Evolutionary conservation across 2,113 vertebrate species (phyloP).

Genomic region (Actenoides lindsayi): DNA sequence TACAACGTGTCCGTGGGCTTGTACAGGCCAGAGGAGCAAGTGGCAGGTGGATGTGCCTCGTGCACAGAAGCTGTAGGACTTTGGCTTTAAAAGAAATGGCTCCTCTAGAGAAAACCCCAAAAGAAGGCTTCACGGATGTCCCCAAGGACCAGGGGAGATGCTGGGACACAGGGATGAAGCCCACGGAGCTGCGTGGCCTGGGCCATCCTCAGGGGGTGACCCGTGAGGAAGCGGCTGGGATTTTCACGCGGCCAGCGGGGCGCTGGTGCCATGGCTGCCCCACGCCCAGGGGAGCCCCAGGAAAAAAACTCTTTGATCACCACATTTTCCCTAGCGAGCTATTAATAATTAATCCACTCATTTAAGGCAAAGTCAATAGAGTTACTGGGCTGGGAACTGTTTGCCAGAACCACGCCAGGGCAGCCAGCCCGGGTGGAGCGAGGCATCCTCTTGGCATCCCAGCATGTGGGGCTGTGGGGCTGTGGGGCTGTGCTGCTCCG

Average conservation of each 20-base stretch:
- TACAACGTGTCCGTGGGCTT: accelerated
- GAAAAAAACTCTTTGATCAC: not conserved
- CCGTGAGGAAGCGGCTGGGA: not conserved
- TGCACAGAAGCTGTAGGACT: accelerated
- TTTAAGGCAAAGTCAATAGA: conserved; percentile 51
- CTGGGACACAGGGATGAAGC: not conserved
- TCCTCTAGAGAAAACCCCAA: not conserved
- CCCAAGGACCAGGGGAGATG: no score
- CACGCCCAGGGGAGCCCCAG: not conserved
- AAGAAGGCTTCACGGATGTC: accelerated
- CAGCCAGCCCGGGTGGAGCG: not conserved
- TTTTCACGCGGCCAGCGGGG: accelerated
- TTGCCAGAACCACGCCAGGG: not conserved
- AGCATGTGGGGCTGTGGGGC: not conserved
- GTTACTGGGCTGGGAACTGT: not conserved
- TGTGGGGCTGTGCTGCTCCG: accelerated
- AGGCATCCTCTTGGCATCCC: not conserved
- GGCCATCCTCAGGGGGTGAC: accelerated
- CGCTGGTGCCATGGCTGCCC: accelerated
- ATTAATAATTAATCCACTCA: conserved; percentile 66
- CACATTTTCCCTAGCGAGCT: not conserved
- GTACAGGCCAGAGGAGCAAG: not conserved
- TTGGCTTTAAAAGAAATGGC: not conserved
- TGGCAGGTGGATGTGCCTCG: not conserved
- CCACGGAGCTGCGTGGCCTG: accelerated